Evolutionary conservation across 2,113 vertebrate species (phyloP), one percentile per base, ranked within the genome.

Genomic region (Tenebrosternarchus preto): DNA sequence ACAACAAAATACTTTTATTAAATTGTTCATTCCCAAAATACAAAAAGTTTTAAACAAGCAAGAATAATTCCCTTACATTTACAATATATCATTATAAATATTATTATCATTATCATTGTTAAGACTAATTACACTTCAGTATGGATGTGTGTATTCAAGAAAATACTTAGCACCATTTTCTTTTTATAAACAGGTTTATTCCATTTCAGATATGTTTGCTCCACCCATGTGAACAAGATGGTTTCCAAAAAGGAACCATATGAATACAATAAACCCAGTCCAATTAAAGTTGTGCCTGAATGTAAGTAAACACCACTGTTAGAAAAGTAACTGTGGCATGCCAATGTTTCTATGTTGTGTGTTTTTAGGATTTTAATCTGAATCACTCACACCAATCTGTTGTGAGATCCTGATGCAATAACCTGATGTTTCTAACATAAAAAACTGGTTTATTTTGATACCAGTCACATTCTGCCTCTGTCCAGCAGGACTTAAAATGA

Each of bases 401-500:
- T 79, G 63, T 66, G 56, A 29, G 24, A 46, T 27, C 77, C 50
- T 71, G 66, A 50, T 77, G 80, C 86, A 87, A 82, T 11, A 83
- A 88, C 82, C 82, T 29, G 78, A 85, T 82, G 85, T 81, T 71
- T 83, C 76, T 50, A 76, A 68, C 60, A 12, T 81, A 50, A 59
- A 84, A 59, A 59, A 66, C 29, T 33, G 29, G 29, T 63, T 66
- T 17, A 19, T 66, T 75, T 90, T 86, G 76, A 87, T 67, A 87
- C 86, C 87, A 91, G 92, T 89, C 91, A 92, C 5, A 60, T 88
- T 88, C 88, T 82, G 89, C 90, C 92, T 91, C 92, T 93, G 93
- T 91, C 93, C 93, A 93, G 93, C 93, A 93, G 93, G 92, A 92
- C 90, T 89, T 88, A 84, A 85, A 89, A 88, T 91, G 91, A 93